A percentile compares a stretch with the other conserved stretches of the same genome.
Evolutionary conservation across 2,888 invertebrate genomes (phyloP).

Genomic region (Aricia artaxerxes): DNA sequence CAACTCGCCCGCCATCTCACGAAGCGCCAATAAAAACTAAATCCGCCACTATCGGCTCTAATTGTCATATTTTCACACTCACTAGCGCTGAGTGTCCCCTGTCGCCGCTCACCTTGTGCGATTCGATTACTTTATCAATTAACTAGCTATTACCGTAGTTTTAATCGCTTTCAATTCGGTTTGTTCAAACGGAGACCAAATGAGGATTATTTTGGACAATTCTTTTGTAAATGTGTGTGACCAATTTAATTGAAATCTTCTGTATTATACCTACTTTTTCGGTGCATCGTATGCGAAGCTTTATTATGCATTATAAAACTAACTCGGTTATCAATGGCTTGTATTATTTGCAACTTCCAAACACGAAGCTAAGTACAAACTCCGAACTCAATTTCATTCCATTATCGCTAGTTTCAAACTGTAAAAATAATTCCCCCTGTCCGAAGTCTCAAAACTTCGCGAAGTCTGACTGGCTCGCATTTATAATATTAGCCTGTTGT

Average conservation of each 20-base stretch:
- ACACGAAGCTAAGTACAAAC: neutral
- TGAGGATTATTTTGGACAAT: neutral
- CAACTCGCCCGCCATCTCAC: conserved; percentile 37
- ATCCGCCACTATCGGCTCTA: conserved; percentile 10
- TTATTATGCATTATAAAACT: neutral
- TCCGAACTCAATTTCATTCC: neutral
- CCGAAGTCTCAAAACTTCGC: neutral
- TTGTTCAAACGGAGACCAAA: neutral
- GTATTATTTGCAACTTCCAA: neutral
- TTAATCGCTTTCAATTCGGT: neutral
- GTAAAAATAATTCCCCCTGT: neutral
- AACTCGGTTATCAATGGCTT: neutral
- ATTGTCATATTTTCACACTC: conserved; percentile 11
- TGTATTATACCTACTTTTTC: too few relatives aligned
- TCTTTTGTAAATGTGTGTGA: neutral
- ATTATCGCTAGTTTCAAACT: neutral
- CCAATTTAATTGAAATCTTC: neutral
- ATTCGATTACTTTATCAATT: conserved; percentile 7
- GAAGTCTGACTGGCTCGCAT: conserved; percentile 11
- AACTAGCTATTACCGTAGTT: neutral
- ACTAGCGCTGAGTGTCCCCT: neutral
- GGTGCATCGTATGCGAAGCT: neutral
- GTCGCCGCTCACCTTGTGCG: neutral
- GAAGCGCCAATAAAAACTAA: conserved; percentile 31
- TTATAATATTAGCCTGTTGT: conserved; percentile 28